A percentile compares a stretch with the other conserved stretches of the same genome.
Conservation (phyloP, 2,888 invertebrate species). For the Habroteleia sp. region DNA sequence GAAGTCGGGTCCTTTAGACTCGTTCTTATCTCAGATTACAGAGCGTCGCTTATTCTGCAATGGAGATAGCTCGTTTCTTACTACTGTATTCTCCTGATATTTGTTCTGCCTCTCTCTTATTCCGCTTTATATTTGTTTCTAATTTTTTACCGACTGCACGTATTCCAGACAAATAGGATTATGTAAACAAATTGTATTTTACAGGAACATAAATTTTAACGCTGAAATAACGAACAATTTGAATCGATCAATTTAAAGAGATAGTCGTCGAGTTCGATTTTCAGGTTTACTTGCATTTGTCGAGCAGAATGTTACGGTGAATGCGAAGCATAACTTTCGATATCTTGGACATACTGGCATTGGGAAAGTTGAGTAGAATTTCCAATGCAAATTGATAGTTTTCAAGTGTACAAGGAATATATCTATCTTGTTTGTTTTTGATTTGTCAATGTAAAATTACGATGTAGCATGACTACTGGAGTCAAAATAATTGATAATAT, state of each 20-base stretch:
- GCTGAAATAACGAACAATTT: no score
- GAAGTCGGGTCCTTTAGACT: slow-evolving; percentile 37
- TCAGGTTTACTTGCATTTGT: background rate
- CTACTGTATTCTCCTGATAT: slow-evolving; percentile 26
- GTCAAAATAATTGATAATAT: slow-evolving; percentile 13
- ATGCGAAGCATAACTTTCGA: slow-evolving; percentile 1
- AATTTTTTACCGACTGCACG: slow-evolving; percentile 20
- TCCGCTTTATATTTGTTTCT: slow-evolving; percentile 30
- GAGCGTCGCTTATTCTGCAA: slow-evolving; percentile 39
- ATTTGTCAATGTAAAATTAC: background rate
- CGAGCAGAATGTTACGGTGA: slow-evolving; percentile 2
- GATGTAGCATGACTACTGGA: background rate
- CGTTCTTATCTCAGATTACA: slow-evolving; percentile 47
- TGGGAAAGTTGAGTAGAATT: background rate
- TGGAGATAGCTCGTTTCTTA: slow-evolving; percentile 26
- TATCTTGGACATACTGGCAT: background rate
- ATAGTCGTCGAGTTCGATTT: no score
- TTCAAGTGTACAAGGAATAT: background rate
- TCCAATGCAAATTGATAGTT: slow-evolving; percentile 5
- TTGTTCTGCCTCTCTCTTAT: slow-evolving; percentile 21
- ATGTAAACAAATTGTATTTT: no score
- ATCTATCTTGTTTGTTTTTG: background rate
- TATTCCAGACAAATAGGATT: no score
- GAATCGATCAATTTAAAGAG: no score
- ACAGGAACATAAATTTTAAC: no score